Evolutionary conservation across 2,888 invertebrate species (phyloP).

Genomic region (Machimus rusticus): DNA sequence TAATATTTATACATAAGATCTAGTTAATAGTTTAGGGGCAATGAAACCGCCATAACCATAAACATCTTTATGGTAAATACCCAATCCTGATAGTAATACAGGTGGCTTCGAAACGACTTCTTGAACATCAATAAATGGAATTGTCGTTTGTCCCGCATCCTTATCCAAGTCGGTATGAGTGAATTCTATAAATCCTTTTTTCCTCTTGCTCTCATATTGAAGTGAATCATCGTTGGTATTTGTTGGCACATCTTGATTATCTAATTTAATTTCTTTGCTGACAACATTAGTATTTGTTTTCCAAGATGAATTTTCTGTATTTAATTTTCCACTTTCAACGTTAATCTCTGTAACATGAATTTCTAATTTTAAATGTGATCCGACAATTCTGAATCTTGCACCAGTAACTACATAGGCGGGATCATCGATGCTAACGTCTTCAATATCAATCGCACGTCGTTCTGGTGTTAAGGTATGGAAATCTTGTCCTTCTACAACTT

Average conservation of each 20-base stretch:
- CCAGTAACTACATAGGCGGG: constrained; percentile 75
- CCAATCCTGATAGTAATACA: constrained; percentile 76
- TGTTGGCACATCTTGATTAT: constrained; percentile 74
- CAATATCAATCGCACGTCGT: constrained; percentile 69
- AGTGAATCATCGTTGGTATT: constrained; percentile 63
- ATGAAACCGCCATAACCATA: constrained; percentile 78
- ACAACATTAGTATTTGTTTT: constrained; percentile 75
- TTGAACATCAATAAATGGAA: constrained; percentile 83
- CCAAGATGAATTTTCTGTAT: constrained; percentile 69
- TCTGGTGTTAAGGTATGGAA: too few species aligned
- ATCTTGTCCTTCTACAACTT: too few species aligned
- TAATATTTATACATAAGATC: too few species aligned
- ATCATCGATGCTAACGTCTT: constrained; percentile 69
- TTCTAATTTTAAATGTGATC: constrained; percentile 85
- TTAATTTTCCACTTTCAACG: constrained; percentile 76
- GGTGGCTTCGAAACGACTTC: constrained; percentile 73
- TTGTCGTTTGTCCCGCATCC: constrained; percentile 83
- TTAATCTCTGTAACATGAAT: constrained; percentile 76
- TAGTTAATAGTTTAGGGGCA: constrained; percentile 68
- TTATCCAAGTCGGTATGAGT: constrained; percentile 73
- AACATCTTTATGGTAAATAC: constrained; percentile 78
- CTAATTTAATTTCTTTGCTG: constrained; percentile 68
- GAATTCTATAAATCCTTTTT: constrained; percentile 65
- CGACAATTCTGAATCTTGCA: constrained; percentile 67
- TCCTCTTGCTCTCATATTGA: too few species aligned